phyloP scores from a whole-genome alignment of 2,797 vertebrate genomes.

The Etheostoma nigrum region DNA sequence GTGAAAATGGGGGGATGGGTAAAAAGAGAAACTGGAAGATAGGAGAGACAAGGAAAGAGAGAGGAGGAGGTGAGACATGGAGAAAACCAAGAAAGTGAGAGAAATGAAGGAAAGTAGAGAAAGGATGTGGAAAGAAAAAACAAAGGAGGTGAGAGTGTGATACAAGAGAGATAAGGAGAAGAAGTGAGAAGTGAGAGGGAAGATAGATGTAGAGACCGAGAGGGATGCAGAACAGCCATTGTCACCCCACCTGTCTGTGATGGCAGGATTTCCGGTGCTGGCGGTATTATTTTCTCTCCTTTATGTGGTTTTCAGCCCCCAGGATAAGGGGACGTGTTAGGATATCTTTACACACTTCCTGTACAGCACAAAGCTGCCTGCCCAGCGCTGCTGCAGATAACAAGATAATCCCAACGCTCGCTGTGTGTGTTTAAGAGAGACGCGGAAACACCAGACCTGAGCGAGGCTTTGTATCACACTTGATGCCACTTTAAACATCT shows the following conservation, averaged over 20 bases:
- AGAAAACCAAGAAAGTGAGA: neutral
- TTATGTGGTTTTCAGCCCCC: conserved; percentile 65
- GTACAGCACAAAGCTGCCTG: conserved; percentile 61
- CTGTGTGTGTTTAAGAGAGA: conserved; percentile 24
- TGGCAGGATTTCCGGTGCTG: conserved; percentile 66
- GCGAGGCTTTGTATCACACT: conserved; percentile 12
- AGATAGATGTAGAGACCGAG: conserved; percentile 29
- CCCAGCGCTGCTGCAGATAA: conserved; percentile 55
- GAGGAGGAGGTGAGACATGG: neutral
- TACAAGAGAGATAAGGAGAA: conserved; percentile 15
- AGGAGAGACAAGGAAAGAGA: neutral
- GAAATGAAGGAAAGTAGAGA: neutral
- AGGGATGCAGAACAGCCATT: conserved; percentile 39
- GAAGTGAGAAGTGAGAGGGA: conserved; percentile 17
- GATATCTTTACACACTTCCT: conserved; percentile 71
- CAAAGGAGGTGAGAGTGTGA: conserved; percentile 36
- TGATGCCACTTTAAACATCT: conserved; percentile 16
- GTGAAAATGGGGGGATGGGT: neutral
- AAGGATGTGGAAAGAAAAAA: neutral
- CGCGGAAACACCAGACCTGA: conserved; percentile 49
- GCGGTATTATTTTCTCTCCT: conserved; percentile 63
- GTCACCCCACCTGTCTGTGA: conserved; percentile 68
- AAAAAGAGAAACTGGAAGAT: neutral
- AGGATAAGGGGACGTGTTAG: conserved; percentile 54
- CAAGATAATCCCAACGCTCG: conserved; percentile 53